phyloP scores from a whole-genome alignment of 2,113 vertebrate species.

The Salminus brasiliensis region DNA sequence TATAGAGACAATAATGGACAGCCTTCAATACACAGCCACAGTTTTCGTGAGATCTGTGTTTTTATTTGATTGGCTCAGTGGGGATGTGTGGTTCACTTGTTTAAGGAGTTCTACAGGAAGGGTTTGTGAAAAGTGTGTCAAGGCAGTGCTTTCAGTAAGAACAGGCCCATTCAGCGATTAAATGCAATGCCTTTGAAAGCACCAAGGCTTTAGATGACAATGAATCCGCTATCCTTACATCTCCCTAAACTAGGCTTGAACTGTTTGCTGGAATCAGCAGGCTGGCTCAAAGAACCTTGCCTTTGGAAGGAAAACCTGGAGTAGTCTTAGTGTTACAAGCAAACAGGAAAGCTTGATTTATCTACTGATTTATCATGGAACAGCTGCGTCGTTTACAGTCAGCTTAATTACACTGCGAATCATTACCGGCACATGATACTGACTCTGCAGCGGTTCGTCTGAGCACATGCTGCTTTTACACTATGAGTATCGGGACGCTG shows the following conservation, averaged over 20 bases:
- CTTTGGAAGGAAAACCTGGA: neutral
- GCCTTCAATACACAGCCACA: neutral
- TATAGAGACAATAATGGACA: neutral
- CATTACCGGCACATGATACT: neutral
- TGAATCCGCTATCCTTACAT: slow-evolving; percentile 20
- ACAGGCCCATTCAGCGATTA: neutral
- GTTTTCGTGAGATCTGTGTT: neutral
- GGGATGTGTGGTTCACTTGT: neutral
- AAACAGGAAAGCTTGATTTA: neutral
- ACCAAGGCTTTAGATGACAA: neutral
- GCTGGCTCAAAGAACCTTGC: neutral
- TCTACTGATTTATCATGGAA: no score
- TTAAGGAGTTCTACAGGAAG: neutral
- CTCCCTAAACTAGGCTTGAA: neutral
- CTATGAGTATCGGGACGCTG: no score
- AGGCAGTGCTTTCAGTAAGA: neutral
- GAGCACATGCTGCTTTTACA: neutral
- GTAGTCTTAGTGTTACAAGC: neutral
- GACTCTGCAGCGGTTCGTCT: neutral
- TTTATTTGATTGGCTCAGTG: neutral
- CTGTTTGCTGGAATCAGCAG: slow-evolving; percentile 28
- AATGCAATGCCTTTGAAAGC: neutral
- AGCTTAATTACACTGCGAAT: neutral
- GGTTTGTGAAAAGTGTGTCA: slow-evolving; percentile 26
- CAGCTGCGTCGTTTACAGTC: neutral